phyloP scores from a whole-genome alignment of 2,113 vertebrate genomes.

The Brachyhypopomus gauderio region DNA sequence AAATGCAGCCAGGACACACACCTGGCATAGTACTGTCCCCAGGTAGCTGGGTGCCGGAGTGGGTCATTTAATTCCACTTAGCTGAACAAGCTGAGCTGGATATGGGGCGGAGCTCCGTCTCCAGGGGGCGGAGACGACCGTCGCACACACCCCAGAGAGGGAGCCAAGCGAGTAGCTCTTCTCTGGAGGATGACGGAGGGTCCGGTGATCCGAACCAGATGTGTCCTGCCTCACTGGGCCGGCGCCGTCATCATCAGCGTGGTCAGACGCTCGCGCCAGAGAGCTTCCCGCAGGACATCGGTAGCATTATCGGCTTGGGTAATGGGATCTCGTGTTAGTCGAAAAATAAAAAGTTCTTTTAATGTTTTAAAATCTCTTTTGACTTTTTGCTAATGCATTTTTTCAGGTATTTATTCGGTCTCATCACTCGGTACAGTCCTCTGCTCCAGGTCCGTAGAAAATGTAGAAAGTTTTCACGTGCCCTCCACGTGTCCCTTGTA shows the following conservation, averaged over 20 bases:
- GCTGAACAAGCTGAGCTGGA: slow-evolving; percentile 46
- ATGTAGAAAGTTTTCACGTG: too few species aligned
- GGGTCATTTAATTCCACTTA: slow-evolving; percentile 49
- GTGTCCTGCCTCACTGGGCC: slow-evolving; percentile 60
- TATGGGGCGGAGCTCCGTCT: slow-evolving; percentile 38
- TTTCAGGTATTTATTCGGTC: too few species aligned
- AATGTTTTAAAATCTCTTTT: too few species aligned
- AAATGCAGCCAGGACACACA: background rate
- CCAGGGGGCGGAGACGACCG: slow-evolving; percentile 21
- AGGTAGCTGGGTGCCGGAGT: slow-evolving; percentile 14
- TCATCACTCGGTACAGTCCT: too few species aligned
- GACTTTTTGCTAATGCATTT: too few species aligned
- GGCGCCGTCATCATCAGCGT: slow-evolving; percentile 61
- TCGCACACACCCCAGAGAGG: slow-evolving; percentile 48
- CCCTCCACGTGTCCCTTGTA: too few species aligned
- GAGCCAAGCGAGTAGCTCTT: slow-evolving; percentile 52
- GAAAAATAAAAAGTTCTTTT: too few species aligned
- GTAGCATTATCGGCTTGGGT: slow-evolving; percentile 64
- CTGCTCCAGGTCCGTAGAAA: too few species aligned
- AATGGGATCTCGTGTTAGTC: slow-evolving; percentile 32
- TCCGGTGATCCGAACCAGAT: slow-evolving; percentile 64
- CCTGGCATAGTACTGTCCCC: background rate
- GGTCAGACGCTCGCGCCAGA: slow-evolving; percentile 44
- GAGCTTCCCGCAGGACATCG: slow-evolving; percentile 55
- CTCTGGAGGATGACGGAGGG: slow-evolving; percentile 38